Base-by-base conservation (phyloP, 2,888 invertebrate genomes). In the Hirtodrosophila alboralis region DNA sequence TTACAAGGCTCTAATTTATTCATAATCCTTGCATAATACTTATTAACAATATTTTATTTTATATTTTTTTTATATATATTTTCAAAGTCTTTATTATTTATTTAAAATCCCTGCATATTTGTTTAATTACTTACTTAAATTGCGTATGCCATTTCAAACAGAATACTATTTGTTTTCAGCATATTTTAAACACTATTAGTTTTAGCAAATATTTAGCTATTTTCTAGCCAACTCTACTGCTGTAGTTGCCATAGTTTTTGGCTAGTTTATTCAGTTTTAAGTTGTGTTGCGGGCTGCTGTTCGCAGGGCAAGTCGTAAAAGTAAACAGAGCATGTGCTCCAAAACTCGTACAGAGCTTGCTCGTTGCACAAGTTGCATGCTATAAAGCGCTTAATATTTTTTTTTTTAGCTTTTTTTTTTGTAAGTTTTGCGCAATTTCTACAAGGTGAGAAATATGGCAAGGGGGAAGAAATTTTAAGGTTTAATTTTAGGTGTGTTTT, bases 301-400 rank as follows among this genome's bases (percentile, higher is more conserved):
- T 61, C n/a, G 77, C 62, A 59, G 49, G 60, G 54, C 65, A 75
- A 72, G 80, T 84, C 79, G 76, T 79, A 79, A 85, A 86, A 75
- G 79, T 72, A 79, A 79, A 84, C 86, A 86, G 84, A 72, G 63
- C 84, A 84, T 79, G 84, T 79, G 86, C 75, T 78, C 62, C n/a
- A n/a, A n/a, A 63, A 65, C 48, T 64, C 54, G 26, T n/a, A n/a
- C 60, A 33, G 51, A 47, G 26, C 59, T 41, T 51, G 26, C 59
- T 41, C 43, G 58, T 34, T 36, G 66, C 45, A 51, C 53, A 44
- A 56, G 71, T 58, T 61, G 66, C 58, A 60, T 64, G 77, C 86
- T 38, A 76, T 84, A 79, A 86, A 79, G 73, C 84, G 86, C 86
- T 80, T 80, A 86, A 80, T 79, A 80, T 80, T 77, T 77, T 73